These are phyloP conservation scores for Crepidodera aurea DNA, from an alignment of 2,888 invertebrate species.

Conservation along the genomic window DNA sequence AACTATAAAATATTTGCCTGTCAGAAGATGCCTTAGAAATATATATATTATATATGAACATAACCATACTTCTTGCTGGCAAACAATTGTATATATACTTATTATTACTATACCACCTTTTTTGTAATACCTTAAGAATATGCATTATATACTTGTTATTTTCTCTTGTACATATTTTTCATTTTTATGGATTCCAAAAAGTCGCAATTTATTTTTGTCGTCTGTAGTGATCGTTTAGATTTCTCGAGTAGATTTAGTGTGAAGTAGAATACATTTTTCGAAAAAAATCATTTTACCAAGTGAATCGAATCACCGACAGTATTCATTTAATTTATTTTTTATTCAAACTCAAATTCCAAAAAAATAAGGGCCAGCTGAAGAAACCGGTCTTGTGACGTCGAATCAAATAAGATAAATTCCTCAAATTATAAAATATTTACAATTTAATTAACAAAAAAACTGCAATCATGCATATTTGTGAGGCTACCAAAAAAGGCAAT, in stretches of 20 bases:
- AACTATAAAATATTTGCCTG: constrained; percentile 23
- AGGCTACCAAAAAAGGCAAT: no score
- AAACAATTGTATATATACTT: constrained; percentile 51
- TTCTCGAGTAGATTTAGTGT: constrained; percentile 10
- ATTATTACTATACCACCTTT: constrained; percentile 45
- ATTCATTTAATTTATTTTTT: no score
- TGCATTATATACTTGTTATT: constrained; percentile 44
- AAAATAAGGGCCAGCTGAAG: no score
- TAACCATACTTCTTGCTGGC: constrained; percentile 55
- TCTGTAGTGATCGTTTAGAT: constrained; percentile 20
- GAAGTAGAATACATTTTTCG: constrained; percentile 5
- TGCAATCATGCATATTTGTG: no score
- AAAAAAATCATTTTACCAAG: constrained; percentile 2
- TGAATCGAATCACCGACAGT: no score
- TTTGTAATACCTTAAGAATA: constrained; percentile 52
- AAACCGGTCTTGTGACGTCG: no score
- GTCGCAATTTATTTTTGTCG: constrained; percentile 12
- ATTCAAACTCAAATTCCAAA: no score
- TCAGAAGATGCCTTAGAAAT: constrained; percentile 55
- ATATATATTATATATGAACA: constrained; percentile 41
- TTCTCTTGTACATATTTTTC: constrained; percentile 39
- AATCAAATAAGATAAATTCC: no score
- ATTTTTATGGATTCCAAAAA: constrained; percentile 21
- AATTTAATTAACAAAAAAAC: no score
- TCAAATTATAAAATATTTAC: no score